These are phyloP conservation scores for Naja naja DNA, from an alignment of 2,113 vertebrate species.

Conservation along the genomic window DNA sequence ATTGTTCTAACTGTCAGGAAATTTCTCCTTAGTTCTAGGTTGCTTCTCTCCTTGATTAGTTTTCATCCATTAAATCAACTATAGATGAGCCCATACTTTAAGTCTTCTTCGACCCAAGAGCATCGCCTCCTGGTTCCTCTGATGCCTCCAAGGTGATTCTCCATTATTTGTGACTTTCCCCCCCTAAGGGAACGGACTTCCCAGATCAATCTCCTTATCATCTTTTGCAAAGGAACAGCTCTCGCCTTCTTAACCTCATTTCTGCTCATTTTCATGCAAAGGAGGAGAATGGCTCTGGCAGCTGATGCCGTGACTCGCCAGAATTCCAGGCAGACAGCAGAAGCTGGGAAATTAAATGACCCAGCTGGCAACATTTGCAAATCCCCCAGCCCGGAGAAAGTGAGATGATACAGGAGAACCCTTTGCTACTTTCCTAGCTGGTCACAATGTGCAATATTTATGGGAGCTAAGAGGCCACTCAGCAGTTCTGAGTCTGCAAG, in stretches of 20 bases:
- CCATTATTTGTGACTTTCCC: not conserved
- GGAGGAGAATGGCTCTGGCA: not conserved
- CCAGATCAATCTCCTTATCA: not conserved
- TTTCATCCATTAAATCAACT: not conserved
- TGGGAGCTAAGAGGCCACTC: not conserved
- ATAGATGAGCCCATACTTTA: not conserved
- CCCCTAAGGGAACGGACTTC: not conserved
- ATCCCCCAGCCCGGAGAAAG: not conserved
- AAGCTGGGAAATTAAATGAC: not conserved
- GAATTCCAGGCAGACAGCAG: not conserved
- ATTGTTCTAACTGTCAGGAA: not conserved
- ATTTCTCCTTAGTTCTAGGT: not conserved
- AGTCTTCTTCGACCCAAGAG: no score
- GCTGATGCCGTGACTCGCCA: not conserved
- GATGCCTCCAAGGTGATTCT: not conserved
- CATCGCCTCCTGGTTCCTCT: not conserved
- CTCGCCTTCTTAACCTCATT: slow-evolving; percentile 15
- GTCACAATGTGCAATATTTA: not conserved
- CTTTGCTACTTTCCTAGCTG: no score
- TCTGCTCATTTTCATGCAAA: not conserved
- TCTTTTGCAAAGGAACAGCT: not conserved
- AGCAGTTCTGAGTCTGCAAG: not conserved
- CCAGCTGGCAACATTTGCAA: not conserved
- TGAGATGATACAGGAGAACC: not conserved
- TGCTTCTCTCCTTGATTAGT: not conserved